Evolutionary conservation across 2,113 vertebrate genomes (phyloP).

Genomic region (Nycticebus coucang): DNA sequence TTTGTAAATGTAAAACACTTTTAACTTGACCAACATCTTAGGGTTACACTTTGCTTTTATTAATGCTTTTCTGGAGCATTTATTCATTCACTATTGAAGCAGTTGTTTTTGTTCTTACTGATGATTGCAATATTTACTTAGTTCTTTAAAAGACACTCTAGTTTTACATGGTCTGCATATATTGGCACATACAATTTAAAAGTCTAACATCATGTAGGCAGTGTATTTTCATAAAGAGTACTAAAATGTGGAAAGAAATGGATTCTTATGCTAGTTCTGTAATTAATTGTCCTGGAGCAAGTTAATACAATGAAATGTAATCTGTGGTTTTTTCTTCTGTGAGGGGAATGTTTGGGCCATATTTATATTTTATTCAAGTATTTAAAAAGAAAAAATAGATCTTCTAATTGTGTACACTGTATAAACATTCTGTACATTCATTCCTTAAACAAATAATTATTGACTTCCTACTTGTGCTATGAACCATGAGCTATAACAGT

Average conservation of each 20-base stretch:
- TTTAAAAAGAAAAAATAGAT: not conserved
- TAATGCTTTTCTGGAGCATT: not conserved
- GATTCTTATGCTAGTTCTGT: not conserved
- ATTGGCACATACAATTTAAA: conserved; percentile 17
- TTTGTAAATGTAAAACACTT: not conserved
- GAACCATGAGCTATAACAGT: not conserved
- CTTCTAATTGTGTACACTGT: not conserved
- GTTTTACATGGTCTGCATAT: not conserved
- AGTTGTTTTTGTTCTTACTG: conserved; percentile 1
- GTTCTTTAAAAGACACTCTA: not conserved
- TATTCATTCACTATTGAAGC: not conserved
- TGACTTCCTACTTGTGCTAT: not conserved
- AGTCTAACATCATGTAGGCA: not conserved
- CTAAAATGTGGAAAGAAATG: not conserved
- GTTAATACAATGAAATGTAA: not conserved
- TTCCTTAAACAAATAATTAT: not conserved
- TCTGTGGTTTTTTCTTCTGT: not conserved
- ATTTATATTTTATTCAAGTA: conserved; percentile 25
- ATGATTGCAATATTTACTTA: not conserved
- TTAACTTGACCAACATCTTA: not conserved
- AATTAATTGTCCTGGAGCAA: not conserved
- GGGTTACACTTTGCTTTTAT: not conserved
- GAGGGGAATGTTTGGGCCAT: not conserved
- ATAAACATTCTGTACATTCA: not conserved
- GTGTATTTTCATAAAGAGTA: not conserved